Conservation (phyloP, 1,140 invertebrate species). For the Lordiphosa mommai region DNA sequence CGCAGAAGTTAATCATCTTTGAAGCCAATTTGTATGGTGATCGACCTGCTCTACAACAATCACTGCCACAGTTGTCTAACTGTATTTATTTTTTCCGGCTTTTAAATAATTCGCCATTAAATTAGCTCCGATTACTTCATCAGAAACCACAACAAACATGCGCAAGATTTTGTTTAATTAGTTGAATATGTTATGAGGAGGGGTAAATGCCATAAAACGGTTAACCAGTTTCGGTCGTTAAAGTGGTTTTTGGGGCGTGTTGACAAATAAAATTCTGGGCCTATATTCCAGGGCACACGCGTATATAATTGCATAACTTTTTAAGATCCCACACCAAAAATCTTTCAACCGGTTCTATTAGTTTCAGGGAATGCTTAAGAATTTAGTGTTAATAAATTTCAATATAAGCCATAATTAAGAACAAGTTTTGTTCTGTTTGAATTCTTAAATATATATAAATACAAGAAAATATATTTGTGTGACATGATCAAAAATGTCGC, state of each 20-base stretch:
- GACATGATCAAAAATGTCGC: background rate
- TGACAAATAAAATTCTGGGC: too few species aligned
- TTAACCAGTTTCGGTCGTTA: constrained; percentile 52
- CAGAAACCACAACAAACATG: constrained; percentile 16
- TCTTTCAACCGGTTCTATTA: constrained; percentile 48
- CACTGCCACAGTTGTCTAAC: constrained; percentile 7
- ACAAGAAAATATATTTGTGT: background rate
- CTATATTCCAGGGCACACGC: too few species aligned
- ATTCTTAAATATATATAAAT: background rate
- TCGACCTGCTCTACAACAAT: constrained; percentile 41
- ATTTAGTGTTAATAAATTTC: constrained; percentile 56
- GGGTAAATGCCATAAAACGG: constrained; percentile 54
- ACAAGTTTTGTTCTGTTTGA: constrained; percentile 35
- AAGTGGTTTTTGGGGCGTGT: background rate
- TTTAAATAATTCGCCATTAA: constrained; percentile 43
- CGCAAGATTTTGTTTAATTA: constrained; percentile 41
- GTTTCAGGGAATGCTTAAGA: constrained; percentile 46
- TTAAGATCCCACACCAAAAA: background rate
- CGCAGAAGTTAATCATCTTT: constrained; percentile 16
- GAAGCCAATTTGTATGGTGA: constrained; percentile 17
- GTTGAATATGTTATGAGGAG: constrained; percentile 21
- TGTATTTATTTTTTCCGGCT: constrained; percentile 61
- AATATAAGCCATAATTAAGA: constrained; percentile 51
- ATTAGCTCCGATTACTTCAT: constrained; percentile 66
- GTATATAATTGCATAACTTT: too few species aligned